Conservation (phyloP, 2,888 invertebrate species). For the Phorcus lineatus region DNA sequence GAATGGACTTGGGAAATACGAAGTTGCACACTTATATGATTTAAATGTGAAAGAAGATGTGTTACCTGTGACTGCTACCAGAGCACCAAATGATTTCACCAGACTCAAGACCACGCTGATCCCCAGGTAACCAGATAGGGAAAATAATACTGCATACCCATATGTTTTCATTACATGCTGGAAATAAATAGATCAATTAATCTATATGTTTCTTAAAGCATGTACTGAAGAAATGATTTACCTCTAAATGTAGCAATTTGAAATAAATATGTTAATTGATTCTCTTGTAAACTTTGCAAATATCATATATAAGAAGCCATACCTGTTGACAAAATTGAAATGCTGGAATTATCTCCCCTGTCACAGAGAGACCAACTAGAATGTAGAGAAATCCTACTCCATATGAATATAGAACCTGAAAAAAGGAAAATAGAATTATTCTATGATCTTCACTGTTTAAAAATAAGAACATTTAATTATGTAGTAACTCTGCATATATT, state of each 20-base stretch:
- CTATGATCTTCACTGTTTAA: too few relatives aligned
- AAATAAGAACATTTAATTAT: too few relatives aligned
- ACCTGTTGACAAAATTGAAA: constrained; percentile 87
- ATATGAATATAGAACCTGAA: constrained; percentile 83
- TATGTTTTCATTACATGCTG: constrained; percentile 83
- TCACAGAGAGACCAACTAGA: constrained; percentile 82
- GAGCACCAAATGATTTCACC: constrained; percentile 91
- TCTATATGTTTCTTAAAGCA: constrained; percentile 8
- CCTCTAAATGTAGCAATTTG: too few relatives aligned
- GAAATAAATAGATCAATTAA: constrained; percentile 38
- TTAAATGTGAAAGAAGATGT: neutral
- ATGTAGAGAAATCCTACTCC: constrained; percentile 90
- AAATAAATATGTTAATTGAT: too few relatives aligned
- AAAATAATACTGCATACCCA: constrained; percentile 89
- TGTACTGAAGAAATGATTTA: too few relatives aligned
- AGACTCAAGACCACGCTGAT: constrained; percentile 93
- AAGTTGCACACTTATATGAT: too few relatives aligned
- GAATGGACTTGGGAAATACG: too few relatives aligned
- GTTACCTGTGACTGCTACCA: constrained; percentile 88
- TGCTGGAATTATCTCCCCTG: constrained; percentile 86
- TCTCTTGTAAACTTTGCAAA: too few relatives aligned
- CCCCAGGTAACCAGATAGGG: constrained; percentile 92
- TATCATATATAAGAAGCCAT: constrained; percentile 55
- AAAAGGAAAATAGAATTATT: constrained; percentile 33
- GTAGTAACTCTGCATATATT: too few relatives aligned